These are phyloP conservation scores for Boulengeromyrus knoepffleri DNA, from an alignment of 2,113 vertebrate species.

Conservation along the genomic window DNA sequence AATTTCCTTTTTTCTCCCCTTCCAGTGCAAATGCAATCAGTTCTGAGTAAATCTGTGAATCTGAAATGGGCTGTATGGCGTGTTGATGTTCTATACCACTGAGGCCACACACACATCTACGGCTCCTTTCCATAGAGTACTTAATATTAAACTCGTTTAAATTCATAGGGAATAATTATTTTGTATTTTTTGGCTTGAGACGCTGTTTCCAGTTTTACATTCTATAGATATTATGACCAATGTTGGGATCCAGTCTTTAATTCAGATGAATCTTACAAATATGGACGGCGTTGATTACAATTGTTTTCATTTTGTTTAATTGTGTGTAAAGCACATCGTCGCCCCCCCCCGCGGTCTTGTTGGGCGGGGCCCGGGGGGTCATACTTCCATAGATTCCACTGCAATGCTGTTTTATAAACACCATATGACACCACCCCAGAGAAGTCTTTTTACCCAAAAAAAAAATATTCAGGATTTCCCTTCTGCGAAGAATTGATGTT, in stretches of 20 bases:
- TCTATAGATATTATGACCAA: neutral
- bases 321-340: neutral
- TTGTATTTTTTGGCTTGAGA: neutral
- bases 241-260: neutral
- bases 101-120: neutral
- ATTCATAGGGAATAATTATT: neutral
- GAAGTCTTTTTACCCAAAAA: neutral
- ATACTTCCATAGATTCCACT: neutral
- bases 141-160: neutral
- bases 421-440: neutral
- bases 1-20: neutral
- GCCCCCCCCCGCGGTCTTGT: neutral
- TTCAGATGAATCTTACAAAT: neutral
- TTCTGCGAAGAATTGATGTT: neutral
- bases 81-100: neutral
- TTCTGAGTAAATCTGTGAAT: neutral
- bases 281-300: neutral
- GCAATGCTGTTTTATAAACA: neutral
- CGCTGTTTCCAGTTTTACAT: neutral
- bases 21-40: neutral
- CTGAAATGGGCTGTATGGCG: neutral
- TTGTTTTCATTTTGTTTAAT: neutral
- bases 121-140: neutral
- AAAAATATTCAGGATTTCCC: neutral
- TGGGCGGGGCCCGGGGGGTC: neutral